Evolutionary conservation across 2,888 invertebrate species (phyloP), one percentile per base, ranked within the genome.

Genomic region (Rhopalosiphum nymphaeae): DNA sequence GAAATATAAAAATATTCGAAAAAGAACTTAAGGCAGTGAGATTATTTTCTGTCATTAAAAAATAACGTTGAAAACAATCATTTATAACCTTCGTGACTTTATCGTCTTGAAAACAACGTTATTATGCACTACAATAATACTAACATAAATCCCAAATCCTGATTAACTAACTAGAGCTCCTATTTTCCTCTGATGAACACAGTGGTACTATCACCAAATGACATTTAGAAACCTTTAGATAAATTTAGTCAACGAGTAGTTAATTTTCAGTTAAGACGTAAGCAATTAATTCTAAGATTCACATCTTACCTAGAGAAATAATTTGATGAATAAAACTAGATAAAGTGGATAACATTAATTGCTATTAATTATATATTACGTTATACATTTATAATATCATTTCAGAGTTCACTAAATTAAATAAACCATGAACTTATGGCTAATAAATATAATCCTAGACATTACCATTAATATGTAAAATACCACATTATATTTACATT

Each of bases 181-280:
- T 88, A 88, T 88, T 88, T 88, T 88, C 87, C 21, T 29, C 86
- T 46, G 46, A 86, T 36, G n/a, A 88, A 87, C 2, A 16, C 9
- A 53, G 53, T 3, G 9, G 36, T 36, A 49, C 49, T 88, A 21
- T 88, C 26, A 42, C 56, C 25, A 25, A 88, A 56, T 88, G 88
- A 53, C 88, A 53, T 88, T 42, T 88, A 53, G 78, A 78, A 88
- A 36, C 88, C 88, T 56, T 56, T 36, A 53, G 53, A 57, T 57
- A 89, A 89, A 89, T 89, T 57, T 29, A 16, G 57, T 44, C 57
- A 29, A 57, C 42, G 42, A 29, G 57, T 56, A 89, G 89, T 89
- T 57, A 57, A 89, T 89, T 89, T 89, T 1, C 89, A 11, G 42
- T 42, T 26, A 26, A 42, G 42, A 89, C 57, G 29, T 29, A 29